phyloP scores from a whole-genome alignment of 2,113 vertebrate genomes.

The Trachemys scripta region DNA sequence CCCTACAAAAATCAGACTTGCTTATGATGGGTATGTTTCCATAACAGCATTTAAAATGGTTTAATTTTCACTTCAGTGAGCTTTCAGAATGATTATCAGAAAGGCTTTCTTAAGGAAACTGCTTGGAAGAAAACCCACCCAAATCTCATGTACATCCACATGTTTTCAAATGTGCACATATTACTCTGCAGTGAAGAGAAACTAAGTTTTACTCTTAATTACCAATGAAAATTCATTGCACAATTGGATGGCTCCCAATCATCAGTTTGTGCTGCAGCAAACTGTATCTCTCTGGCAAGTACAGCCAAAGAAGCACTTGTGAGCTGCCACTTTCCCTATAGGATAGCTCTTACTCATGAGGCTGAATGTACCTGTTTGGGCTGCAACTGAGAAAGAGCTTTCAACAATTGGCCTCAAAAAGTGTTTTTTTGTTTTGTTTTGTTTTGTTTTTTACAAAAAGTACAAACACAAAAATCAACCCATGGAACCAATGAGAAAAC shows the following conservation, averaged over 20 bases:
- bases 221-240: fast-evolving
- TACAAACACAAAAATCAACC: background rate
- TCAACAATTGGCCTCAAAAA: background rate
- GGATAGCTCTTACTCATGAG: background rate
- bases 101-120: slow-evolving; percentile 23
- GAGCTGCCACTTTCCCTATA: background rate
- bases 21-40: slow-evolving; percentile 5
- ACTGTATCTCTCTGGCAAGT: background rate
- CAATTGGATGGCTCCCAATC: background rate
- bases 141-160: background rate
- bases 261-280: background rate
- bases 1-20: slow-evolving; percentile 26
- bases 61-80: slow-evolving; percentile 62
- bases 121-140: background rate
- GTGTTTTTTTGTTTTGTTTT: too few relatives aligned
- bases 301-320: fast-evolving
- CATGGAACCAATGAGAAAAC: background rate
- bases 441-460: background rate
- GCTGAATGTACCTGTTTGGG: fast-evolving
- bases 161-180: background rate
- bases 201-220: background rate
- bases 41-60: slow-evolving; percentile 15
- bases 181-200: background rate
- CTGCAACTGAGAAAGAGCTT: fast-evolving
- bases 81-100: slow-evolving; percentile 44